Evolutionary conservation across 2,888 invertebrate species (phyloP).

Genomic region (Apotomis capreana): DNA sequence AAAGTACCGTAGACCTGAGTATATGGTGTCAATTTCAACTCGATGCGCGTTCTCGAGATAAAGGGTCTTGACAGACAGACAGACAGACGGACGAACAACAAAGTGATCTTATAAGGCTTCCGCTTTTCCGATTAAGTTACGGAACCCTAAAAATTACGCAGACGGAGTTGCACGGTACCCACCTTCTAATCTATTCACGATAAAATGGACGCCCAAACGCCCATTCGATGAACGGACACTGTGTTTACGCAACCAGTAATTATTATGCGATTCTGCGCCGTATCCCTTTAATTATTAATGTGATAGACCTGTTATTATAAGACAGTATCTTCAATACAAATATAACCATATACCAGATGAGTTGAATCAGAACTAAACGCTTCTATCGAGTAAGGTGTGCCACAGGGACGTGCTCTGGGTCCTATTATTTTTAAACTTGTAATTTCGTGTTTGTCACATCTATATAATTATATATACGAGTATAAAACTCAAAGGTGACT

Average conservation of each 20-base stretch:
- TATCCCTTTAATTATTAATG: conserved; percentile 8
- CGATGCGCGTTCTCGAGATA: too few relatives aligned
- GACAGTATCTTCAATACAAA: not conserved
- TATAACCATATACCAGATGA: not conserved
- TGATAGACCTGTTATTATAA: not conserved
- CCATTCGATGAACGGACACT: conserved; percentile 5
- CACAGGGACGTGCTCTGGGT: not conserved
- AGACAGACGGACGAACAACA: too few relatives aligned
- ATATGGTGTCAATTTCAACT: too few relatives aligned
- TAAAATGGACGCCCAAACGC: not conserved
- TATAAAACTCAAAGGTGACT: too few relatives aligned
- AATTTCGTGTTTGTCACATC: not conserved
- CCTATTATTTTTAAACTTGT: not conserved
- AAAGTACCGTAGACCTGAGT: too few relatives aligned
- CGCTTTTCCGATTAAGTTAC: too few relatives aligned
- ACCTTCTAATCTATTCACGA: not conserved
- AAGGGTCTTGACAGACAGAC: too few relatives aligned
- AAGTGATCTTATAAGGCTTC: too few relatives aligned
- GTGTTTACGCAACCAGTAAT: conserved; percentile 10
- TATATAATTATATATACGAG: too few relatives aligned
- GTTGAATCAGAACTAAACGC: not conserved
- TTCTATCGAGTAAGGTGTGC: not conserved
- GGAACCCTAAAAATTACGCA: too few relatives aligned
- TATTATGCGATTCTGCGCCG: not conserved
- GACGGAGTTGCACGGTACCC: too few relatives aligned